Evolutionary conservation across 2,888 invertebrate genomes (phyloP).

Genomic region (Nyleta sp.): DNA sequence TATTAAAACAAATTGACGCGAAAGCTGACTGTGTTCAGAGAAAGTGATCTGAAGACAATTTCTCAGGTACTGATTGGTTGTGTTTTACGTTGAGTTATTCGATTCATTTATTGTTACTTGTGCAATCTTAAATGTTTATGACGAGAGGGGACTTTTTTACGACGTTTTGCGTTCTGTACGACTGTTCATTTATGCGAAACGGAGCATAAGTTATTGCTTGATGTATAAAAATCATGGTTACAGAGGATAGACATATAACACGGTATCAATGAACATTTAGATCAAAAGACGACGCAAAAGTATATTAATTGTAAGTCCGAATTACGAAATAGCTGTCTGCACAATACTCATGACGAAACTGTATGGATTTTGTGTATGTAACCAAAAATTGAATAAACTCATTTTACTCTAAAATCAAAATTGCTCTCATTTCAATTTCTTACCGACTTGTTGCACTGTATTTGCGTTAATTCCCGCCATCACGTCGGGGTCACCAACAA

Average conservation of each 20-base stretch:
- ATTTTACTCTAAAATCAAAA: conserved; percentile 40
- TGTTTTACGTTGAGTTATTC: conserved; percentile 22
- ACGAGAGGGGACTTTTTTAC: neutral
- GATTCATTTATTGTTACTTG: conserved; percentile 29
- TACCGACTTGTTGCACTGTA: no score
- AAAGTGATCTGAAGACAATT: conserved; percentile 24
- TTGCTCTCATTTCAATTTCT: no score
- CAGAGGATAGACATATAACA: conserved; percentile 31
- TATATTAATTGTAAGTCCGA: conserved; percentile 45
- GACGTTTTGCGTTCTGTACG: neutral
- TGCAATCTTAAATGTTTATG: conserved; percentile 7
- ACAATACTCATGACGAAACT: conserved; percentile 35
- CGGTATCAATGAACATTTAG: conserved; percentile 36
- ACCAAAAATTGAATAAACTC: conserved; percentile 49
- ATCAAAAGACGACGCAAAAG: conserved; percentile 26
- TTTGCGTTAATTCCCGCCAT: no score
- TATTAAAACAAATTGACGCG: conserved; percentile 25
- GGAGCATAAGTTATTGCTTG: conserved; percentile 18
- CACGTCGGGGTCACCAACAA: no score
- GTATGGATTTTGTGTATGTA: conserved; percentile 52
- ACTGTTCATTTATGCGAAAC: neutral
- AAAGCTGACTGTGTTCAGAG: conserved; percentile 39
- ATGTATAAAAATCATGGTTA: conserved; percentile 41
- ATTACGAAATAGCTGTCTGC: conserved; percentile 48
- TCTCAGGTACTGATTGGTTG: conserved; percentile 35